Base-by-base conservation (phyloP, 2,888 invertebrate species). In the Aricia artaxerxes region DNA sequence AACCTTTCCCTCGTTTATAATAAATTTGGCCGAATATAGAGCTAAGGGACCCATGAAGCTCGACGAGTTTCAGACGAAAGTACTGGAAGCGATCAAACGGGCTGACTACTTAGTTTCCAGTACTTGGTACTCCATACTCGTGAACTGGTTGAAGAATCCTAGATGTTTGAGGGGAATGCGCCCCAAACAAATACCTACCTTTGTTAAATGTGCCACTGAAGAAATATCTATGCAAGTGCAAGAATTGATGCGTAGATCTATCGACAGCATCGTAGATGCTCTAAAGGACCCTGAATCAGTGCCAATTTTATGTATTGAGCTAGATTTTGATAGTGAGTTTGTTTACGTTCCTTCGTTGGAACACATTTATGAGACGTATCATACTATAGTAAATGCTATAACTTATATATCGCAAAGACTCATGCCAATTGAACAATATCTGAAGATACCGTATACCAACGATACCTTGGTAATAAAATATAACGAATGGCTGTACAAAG, bases 231-330 rank as follows among this genome's bases (percentile, higher is more conserved):
- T 94, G 84, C 96, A 96, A 88, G 95, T 97, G 83, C 95, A 96
- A 83, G 95, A 96, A 84, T 86, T 96, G 57, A 96, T 97, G 93
- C 95, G 96, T 78, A 92, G 95, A 78, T 97, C 97, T 7, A 95
- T 97, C 75, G 92, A 96, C 73, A 94, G 96, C 82, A 90, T 97
- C 7, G 94, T 96, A 80, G 91, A 95, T 0, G 89, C 95, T 7
- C 93, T 96, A 11, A 90, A 92, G 79, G 89, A 95, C 82, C 90
- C 95, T 1, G 90, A 95, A 5, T 88, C 90, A 69, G 95, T 96
- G 78, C 97, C 97, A 0, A 95, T 96, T 84, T 88, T 97, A 76
- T 95, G 95, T 81, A 86, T 97, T 72, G 91, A 93, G 73, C 88
- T 96, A 38, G 89, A 93, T 84, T 96, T 95, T 86, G 90, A 95